Conservation (phyloP, 2,797 vertebrate species). For the Bovichtus diacanthus region DNA sequence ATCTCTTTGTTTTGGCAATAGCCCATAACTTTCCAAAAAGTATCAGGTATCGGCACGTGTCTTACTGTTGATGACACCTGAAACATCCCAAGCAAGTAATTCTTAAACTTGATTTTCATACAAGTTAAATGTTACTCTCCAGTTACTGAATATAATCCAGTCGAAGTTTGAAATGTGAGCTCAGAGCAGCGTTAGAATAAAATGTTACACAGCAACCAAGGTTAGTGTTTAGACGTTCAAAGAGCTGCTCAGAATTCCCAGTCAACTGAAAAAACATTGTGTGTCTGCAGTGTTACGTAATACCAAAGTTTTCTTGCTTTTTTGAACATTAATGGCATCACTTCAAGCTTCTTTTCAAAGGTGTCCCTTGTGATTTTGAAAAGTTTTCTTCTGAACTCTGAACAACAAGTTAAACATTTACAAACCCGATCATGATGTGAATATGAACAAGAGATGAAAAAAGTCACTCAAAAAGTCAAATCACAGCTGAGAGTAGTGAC, state of each 20-base stretch:
- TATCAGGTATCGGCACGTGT: constrained; percentile 6
- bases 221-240: background rate
- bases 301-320: background rate
- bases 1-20: constrained; percentile 38
- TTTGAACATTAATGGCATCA: background rate
- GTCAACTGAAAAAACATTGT: background rate
- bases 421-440: background rate
- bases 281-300: background rate
- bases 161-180: background rate
- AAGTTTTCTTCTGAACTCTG: background rate
- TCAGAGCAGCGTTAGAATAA: background rate
- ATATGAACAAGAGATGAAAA: background rate
- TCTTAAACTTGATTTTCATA: background rate
- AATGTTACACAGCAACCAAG: constrained; percentile 15
- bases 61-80: background rate
- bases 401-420: too few species aligned
- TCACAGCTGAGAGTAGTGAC: background rate
- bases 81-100: background rate
- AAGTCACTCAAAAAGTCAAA: background rate
- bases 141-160: background rate
- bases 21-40: constrained; percentile 28
- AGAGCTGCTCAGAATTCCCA: background rate
- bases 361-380: background rate
- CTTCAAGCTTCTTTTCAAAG: background rate
- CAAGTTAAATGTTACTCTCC: background rate